A percentile compares a stretch with the other conserved stretches of the same genome.
These are phyloP conservation scores for Meloe dianella DNA, from an alignment of 2,888 invertebrate genomes.

Conservation along the genomic window DNA sequence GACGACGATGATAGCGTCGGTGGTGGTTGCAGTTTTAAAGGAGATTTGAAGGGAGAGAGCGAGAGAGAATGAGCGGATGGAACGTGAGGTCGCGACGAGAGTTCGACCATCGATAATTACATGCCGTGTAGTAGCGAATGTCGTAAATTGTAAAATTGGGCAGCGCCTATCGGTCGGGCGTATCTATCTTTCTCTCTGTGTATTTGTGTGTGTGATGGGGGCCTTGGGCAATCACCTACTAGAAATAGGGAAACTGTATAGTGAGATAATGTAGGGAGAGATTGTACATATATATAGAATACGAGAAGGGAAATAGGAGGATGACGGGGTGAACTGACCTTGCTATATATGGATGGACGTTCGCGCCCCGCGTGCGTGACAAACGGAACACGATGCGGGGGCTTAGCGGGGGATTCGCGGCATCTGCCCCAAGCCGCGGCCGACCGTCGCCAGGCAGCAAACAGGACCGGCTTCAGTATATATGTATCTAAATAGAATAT, in stretches of 20 bases:
- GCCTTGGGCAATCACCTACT: neutral
- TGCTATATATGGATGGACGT: conserved; percentile 27
- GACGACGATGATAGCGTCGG: conserved; percentile 9
- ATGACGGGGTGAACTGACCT: conserved; percentile 26
- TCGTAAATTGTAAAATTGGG: conserved; percentile 40
- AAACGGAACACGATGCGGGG: conserved; percentile 36
- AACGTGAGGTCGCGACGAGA: conserved; percentile 37
- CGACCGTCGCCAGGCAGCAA: conserved; percentile 40
- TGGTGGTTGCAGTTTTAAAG: conserved; percentile 11
- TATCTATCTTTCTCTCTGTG: neutral
- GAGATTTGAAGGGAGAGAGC: conserved; percentile 17
- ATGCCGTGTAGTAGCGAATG: conserved; percentile 37
- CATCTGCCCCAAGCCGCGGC: conserved; percentile 36
- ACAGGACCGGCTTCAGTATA: conserved; percentile 31
- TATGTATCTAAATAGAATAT: too few relatives aligned
- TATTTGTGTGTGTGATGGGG: too few relatives aligned
- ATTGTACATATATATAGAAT: neutral
- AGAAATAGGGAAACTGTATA: conserved; percentile 5
- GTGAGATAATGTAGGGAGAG: conserved; percentile 13
- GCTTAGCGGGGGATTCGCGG: conserved; percentile 36
- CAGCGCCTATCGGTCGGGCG: conserved; percentile 24
- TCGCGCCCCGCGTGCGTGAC: conserved; percentile 44
- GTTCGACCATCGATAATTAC: conserved; percentile 43
- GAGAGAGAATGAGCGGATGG: conserved; percentile 20
- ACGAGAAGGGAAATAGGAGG: neutral